Percentiles rank a stretch among this genome's conserved stretches.
Conservation (phyloP, 2,797 vertebrate species). For the Takifugu ocellatus region DNA sequence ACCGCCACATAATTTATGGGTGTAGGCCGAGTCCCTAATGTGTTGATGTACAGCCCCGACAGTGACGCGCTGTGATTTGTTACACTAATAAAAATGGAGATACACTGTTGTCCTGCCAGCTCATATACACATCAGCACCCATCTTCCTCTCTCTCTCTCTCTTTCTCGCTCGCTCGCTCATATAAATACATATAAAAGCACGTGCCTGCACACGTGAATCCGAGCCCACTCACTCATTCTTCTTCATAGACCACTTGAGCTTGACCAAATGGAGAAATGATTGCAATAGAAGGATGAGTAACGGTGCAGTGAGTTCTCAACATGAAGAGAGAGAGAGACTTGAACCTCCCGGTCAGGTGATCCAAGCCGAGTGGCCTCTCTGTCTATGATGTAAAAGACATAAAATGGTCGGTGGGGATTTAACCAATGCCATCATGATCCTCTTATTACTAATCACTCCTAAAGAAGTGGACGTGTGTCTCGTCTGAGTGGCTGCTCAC, state of each 20-base stretch:
- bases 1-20: constrained; percentile 64
- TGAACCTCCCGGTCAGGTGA: constrained; percentile 75
- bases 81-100: constrained; percentile 72
- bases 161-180: constrained; percentile 3
- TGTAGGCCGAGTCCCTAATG: constrained; percentile 51
- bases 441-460: constrained; percentile 24
- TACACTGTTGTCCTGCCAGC: constrained; percentile 63
- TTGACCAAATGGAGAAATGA: constrained; percentile 78
- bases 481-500: constrained; percentile 1
- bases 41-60: constrained; percentile 69
- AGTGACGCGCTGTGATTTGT: constrained; percentile 76
- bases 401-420: constrained; percentile 55
- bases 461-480: no score
- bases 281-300: constrained; percentile 79
- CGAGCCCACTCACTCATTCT: constrained; percentile 34
- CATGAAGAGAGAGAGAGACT: constrained; percentile 74
- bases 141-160: constrained; percentile 20
- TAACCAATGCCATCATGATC: constrained; percentile 37
- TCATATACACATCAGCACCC: constrained; percentile 48
- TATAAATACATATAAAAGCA: constrained; percentile 17
- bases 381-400: constrained; percentile 43
- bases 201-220: neutral
- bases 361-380: constrained; percentile 53
- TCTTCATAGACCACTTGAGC: constrained; percentile 73
- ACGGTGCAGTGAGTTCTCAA: constrained; percentile 69